Conservation (phyloP, 2,888 invertebrate species). For the Lasioglossum zephyrum region DNA sequence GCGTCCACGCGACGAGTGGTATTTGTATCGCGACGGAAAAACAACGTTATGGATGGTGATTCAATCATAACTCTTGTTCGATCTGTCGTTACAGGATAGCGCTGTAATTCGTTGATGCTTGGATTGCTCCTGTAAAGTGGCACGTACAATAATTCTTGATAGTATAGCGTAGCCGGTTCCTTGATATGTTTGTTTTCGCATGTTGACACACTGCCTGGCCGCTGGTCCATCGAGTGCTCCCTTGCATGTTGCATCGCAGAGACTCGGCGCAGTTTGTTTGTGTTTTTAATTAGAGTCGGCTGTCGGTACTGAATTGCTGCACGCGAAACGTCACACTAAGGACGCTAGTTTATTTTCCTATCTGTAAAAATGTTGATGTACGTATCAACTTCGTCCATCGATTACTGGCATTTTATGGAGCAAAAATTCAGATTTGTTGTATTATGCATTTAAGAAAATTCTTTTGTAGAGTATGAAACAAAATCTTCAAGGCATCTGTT, state of each 20-base stretch:
- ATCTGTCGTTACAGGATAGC: slow-evolving; percentile 35
- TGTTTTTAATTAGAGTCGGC: slow-evolving; percentile 4
- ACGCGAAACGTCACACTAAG: not conserved
- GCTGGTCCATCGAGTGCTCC: not conserved
- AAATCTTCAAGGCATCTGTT: not conserved
- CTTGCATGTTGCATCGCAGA: not conserved
- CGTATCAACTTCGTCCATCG: not conserved
- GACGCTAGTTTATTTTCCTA: not conserved
- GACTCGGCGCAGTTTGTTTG: not conserved
- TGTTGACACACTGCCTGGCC: not conserved
- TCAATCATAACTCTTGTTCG: slow-evolving; percentile 64
- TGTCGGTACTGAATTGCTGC: no score
- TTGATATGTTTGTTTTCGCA: slow-evolving; percentile 7
- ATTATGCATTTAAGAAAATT: not conserved
- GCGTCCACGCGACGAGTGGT: slow-evolving; percentile 10
- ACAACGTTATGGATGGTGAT: slow-evolving; percentile 62
- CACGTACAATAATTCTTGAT: slow-evolving; percentile 20
- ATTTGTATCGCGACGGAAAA: slow-evolving; percentile 37
- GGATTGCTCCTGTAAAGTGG: slow-evolving; percentile 11
- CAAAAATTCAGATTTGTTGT: no score
- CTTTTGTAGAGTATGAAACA: not conserved
- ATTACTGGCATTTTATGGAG: not conserved
- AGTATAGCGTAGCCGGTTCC: slow-evolving; percentile 1
- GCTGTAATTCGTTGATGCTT: slow-evolving; percentile 21
- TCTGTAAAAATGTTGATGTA: not conserved